phyloP scores from a whole-genome alignment of 2,888 invertebrate genomes.

The Drosophila barbarae region DNA sequence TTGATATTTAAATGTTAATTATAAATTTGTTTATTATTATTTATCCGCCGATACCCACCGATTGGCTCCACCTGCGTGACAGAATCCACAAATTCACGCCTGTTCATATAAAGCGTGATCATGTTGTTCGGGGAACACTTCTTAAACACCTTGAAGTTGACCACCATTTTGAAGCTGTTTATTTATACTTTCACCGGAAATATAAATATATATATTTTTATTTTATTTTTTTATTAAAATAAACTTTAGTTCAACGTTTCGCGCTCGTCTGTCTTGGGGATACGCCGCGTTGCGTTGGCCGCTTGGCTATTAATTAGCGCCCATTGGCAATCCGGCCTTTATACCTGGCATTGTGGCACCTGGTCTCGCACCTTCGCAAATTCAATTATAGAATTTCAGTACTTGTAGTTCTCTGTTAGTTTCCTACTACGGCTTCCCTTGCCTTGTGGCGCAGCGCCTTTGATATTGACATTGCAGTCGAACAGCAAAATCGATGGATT shows the following conservation, averaged over 20 bases:
- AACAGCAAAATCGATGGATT: constrained; percentile 48
- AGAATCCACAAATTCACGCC: constrained; percentile 93
- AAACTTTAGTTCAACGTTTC: constrained; percentile 23
- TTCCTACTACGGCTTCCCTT: constrained; percentile 58
- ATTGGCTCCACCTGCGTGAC: constrained; percentile 92
- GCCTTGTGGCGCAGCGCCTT: constrained; percentile 44
- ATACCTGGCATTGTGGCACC: constrained; percentile 61
- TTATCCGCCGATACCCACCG: constrained; percentile 81
- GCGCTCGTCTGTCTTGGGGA: constrained; percentile 41
- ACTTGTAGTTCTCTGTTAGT: constrained; percentile 34
- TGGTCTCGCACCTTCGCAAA: constrained; percentile 47
- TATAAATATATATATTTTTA: constrained; percentile 1
- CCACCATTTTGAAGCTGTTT: constrained; percentile 84
- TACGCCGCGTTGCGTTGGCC: constrained; percentile 63
- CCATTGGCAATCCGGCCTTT: constrained; percentile 60
- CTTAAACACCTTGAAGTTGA: constrained; percentile 94
- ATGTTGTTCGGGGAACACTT: constrained; percentile 94
- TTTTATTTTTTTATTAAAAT: not conserved
- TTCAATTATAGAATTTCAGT: constrained; percentile 60
- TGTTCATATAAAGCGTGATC: constrained; percentile 90
- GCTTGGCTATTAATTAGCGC: constrained; percentile 68
- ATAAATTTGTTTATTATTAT: not conserved
- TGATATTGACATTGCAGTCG: constrained; percentile 68
- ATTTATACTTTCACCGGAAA: not conserved
- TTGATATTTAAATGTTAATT: not conserved